Conservation (phyloP, 2,888 invertebrate species). For the Temnothorax unifasciatus region DNA sequence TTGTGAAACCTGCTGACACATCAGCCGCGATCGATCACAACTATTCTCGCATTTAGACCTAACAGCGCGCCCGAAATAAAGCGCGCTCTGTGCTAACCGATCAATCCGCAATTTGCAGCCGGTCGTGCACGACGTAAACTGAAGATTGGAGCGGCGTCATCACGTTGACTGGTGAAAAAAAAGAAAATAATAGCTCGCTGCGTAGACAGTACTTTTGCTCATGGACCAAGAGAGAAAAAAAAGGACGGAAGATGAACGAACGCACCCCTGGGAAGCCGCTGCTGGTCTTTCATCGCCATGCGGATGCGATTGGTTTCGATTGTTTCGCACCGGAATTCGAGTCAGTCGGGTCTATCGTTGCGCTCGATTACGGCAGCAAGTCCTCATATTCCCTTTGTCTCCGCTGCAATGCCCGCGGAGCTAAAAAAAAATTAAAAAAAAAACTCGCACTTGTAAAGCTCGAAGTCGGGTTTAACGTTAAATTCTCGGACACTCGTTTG, state of each 20-base stretch:
- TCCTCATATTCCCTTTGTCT: slow-evolving; percentile 6
- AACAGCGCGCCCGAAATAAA: slow-evolving; percentile 26
- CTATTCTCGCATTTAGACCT: slow-evolving; percentile 30
- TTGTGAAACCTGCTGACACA: slow-evolving; percentile 6
- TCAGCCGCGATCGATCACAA: slow-evolving; percentile 17
- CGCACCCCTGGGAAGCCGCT: background rate
- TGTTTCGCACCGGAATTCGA: slow-evolving; percentile 44
- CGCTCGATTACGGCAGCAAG: slow-evolving; percentile 3
- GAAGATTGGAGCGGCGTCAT: slow-evolving; percentile 26
- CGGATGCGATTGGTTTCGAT: slow-evolving; percentile 53
- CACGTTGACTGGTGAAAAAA: slow-evolving; percentile 18
- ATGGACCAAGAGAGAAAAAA: slow-evolving; percentile 37
- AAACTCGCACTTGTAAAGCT: background rate
- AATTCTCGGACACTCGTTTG: background rate
- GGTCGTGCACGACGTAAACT: slow-evolving; percentile 2
- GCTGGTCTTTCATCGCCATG: slow-evolving; percentile 24
- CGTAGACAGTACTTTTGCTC: slow-evolving; percentile 37
- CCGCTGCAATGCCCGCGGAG: background rate
- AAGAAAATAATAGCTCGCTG: background rate
- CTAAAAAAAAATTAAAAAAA: background rate
- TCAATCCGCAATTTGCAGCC: slow-evolving; percentile 53
- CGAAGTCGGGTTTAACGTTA: background rate
- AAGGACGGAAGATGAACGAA: slow-evolving; percentile 15
- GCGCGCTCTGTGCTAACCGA: background rate
- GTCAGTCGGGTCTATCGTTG: slow-evolving; percentile 12